phyloP scores from a whole-genome alignment of 1,140 invertebrate species.

The Orchestia grillus region DNA sequence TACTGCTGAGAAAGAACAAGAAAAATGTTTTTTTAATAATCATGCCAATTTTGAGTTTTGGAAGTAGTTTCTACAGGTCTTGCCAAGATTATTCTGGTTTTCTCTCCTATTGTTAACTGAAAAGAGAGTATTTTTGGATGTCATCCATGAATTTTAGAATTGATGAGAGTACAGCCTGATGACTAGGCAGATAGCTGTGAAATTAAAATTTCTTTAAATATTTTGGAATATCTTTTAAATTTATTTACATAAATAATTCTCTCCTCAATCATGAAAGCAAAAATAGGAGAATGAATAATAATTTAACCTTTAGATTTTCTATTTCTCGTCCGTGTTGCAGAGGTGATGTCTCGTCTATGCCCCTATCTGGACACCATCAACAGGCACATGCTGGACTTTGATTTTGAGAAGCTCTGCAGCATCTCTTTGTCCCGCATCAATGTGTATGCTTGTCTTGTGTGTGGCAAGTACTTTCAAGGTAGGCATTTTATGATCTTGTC shows the following conservation, averaged over 20 bases:
- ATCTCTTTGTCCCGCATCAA: conserved; percentile 98
- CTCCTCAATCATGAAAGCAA: not conserved
- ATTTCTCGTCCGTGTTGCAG: conserved; percentile 52
- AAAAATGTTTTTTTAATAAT: too few relatives aligned
- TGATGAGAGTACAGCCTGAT: not conserved
- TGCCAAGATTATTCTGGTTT: too few relatives aligned
- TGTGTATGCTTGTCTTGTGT: conserved; percentile 99
- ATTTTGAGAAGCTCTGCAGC: conserved; percentile 99
- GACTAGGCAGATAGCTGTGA: not conserved
- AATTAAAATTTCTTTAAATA: not conserved
- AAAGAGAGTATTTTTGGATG: too few relatives aligned
- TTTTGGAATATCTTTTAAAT: not conserved
- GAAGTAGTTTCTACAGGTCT: too few relatives aligned
- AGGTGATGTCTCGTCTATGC: conserved; percentile 74
- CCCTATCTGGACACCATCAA: conserved; percentile 98
- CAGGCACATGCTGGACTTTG: conserved; percentile 97
- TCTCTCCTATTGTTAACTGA: too few relatives aligned
- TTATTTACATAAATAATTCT: not conserved
- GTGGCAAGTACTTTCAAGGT: conserved; percentile 99
- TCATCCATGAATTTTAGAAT: not conserved
- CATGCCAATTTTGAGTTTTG: too few relatives aligned
- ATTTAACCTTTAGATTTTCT: not conserved
- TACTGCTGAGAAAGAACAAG: too few relatives aligned
- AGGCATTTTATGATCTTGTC: not conserved
- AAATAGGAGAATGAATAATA: not conserved